Percentiles rank a stretch among this genome's conserved stretches.
phyloP scores from a whole-genome alignment of 92 coral and sea anemone species.

The Galaxea fascicularis region DNA sequence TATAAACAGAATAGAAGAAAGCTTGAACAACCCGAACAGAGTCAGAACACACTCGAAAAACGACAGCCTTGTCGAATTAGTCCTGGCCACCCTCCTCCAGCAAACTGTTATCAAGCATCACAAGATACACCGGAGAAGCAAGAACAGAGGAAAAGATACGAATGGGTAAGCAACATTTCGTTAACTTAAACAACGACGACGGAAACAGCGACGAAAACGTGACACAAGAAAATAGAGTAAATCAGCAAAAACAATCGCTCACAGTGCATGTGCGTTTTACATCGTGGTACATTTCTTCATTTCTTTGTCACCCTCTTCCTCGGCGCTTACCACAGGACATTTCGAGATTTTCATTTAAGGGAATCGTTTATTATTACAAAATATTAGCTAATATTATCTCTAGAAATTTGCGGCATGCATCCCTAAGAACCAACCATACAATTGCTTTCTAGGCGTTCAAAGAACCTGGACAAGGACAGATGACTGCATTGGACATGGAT shows the following conservation, averaged over 20 bases:
- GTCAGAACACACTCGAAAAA: background rate
- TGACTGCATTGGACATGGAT: background rate
- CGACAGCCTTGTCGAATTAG: background rate
- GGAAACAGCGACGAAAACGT: no score
- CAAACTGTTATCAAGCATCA: background rate
- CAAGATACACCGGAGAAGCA: background rate
- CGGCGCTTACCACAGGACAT: no score
- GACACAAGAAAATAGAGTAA: no score
- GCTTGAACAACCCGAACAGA: background rate
- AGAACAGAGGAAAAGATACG: background rate
- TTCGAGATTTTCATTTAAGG: no score
- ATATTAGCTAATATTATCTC: no score
- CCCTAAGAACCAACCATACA: background rate
- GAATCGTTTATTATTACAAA: no score
- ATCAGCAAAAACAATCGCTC: no score
- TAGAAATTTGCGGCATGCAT: background rate
- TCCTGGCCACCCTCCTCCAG: background rate
- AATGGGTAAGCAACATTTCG: background rate
- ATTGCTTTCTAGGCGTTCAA: background rate
- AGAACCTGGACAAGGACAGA: background rate
- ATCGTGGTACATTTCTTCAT: no score
- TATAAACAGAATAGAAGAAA: background rate
- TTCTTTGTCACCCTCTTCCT: no score
- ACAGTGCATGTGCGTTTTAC: no score
- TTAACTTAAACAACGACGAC: background rate